A percentile compares a stretch with the other conserved stretches of the same genome.
Conservation (phyloP, 2,888 invertebrate genomes). For the Rosalia funebris region DNA sequence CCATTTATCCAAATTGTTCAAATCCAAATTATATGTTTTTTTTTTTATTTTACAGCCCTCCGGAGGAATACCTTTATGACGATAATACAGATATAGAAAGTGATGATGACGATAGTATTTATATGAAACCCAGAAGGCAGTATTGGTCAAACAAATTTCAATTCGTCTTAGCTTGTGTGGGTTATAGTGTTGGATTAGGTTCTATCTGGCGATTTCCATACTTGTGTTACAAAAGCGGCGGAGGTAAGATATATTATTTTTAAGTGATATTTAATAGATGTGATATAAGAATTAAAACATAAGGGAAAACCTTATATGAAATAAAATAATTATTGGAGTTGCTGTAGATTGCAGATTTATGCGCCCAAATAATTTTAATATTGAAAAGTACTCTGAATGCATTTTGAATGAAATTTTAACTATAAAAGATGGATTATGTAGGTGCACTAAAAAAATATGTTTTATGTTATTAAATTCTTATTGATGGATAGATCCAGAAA, state of each 20-base stretch:
- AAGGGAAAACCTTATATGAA: neutral
- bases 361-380: neutral
- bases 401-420: neutral
- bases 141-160: constrained; percentile 91
- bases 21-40: too few relatives aligned
- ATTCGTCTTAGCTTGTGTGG: constrained; percentile 88
- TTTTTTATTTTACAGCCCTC: constrained; percentile 71
- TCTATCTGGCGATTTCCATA: constrained; percentile 95
- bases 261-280: neutral
- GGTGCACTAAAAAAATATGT: too few relatives aligned
- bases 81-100: constrained; percentile 80
- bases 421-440: too few relatives aligned
- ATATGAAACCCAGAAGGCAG: constrained; percentile 80
- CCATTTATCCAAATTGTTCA: too few relatives aligned
- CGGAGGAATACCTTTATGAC: constrained; percentile 79
- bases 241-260: constrained; percentile 82
- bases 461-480: too few relatives aligned
- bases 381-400: neutral
- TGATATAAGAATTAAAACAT: neutral
- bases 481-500: too few relatives aligned
- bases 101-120: constrained; percentile 74
- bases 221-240: constrained; percentile 89
- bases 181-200: constrained; percentile 89
- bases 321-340: neutral
- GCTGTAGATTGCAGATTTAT: neutral